Percentiles rank a stretch among this genome's conserved stretches.
Conservation (phyloP, 2,888 invertebrate genomes). For the Sthenelais limicola region DNA sequence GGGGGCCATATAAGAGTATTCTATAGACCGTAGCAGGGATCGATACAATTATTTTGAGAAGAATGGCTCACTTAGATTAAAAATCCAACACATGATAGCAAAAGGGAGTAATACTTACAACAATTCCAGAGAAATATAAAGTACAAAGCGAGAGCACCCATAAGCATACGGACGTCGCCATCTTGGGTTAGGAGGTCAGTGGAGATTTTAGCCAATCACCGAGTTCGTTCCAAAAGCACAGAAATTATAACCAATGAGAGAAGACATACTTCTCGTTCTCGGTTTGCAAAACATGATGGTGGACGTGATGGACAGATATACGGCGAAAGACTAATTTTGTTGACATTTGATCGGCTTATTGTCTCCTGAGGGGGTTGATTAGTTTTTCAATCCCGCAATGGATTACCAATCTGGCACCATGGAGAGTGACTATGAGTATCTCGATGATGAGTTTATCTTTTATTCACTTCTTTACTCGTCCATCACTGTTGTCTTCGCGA, state of each 20-base stretch:
- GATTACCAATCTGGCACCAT: background rate
- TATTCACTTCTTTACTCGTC: conserved; percentile 68
- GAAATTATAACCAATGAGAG: background rate
- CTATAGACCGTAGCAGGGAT: too few species aligned
- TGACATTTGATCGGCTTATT: conserved; percentile 28
- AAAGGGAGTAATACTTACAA: conserved; percentile 41
- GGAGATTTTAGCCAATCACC: too few species aligned
- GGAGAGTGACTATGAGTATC: conserved; percentile 41
- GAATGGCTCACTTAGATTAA: conserved; percentile 1
- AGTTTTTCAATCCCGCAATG: background rate
- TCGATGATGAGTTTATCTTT: conserved; percentile 65
- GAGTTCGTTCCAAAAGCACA: too few species aligned
- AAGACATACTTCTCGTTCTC: background rate
- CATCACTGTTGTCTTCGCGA: conserved; percentile 68
- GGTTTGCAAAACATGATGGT: background rate
- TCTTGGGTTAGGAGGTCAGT: conserved; percentile 29
- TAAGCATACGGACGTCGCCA: conserved; percentile 36
- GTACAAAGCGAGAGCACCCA: conserved; percentile 9
- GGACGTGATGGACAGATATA: background rate
- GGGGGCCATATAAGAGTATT: too few species aligned
- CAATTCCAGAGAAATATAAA: conserved; percentile 26
- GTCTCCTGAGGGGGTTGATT: conserved; percentile 8
- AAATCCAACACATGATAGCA: conserved; percentile 5
- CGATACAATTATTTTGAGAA: too few species aligned
- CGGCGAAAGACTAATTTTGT: conserved; percentile 1